These are phyloP conservation scores for Papilio gigon DNA, from an alignment of 2,888 invertebrate species.

Conservation along the genomic window DNA sequence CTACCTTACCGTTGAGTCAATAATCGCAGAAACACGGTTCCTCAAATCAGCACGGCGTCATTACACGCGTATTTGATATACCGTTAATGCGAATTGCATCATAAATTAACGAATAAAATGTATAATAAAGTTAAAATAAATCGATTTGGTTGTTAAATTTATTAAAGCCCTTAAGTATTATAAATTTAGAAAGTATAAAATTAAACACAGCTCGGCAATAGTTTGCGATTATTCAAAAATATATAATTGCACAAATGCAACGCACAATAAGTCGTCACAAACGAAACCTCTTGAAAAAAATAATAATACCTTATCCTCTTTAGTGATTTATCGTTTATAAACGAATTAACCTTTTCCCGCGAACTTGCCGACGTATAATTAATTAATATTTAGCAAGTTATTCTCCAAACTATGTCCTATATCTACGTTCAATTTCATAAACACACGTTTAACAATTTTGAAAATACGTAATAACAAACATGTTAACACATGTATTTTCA, in stretches of 20 bases:
- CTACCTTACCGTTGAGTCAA: conserved; percentile 47
- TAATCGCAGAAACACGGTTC: conserved; percentile 44
- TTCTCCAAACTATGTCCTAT: no score
- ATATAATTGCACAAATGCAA: not conserved
- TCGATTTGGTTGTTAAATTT: not conserved
- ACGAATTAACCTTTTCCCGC: no score
- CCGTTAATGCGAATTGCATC: conserved; percentile 45
- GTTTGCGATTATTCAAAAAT: no score
- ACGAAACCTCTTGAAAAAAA: not conserved
- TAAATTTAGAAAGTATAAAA: not conserved
- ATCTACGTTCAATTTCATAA: no score
- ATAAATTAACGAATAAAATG: conserved; percentile 31
- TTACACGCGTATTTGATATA: conserved; percentile 42
- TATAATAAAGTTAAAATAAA: not conserved
- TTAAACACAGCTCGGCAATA: no score
- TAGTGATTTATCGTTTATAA: conserved; percentile 5
- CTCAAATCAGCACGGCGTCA: conserved; percentile 45
- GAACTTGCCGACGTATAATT: no score
- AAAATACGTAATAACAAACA: no score
- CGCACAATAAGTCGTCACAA: not conserved
- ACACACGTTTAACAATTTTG: no score
- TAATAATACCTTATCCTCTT: conserved; percentile 1
- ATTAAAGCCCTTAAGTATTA: conserved; percentile 2
- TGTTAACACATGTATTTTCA: no score
- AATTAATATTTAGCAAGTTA: no score